These are phyloP conservation scores for Brachypalpus laphriformis DNA, from an alignment of 2,888 invertebrate genomes.

Conservation along the genomic window DNA sequence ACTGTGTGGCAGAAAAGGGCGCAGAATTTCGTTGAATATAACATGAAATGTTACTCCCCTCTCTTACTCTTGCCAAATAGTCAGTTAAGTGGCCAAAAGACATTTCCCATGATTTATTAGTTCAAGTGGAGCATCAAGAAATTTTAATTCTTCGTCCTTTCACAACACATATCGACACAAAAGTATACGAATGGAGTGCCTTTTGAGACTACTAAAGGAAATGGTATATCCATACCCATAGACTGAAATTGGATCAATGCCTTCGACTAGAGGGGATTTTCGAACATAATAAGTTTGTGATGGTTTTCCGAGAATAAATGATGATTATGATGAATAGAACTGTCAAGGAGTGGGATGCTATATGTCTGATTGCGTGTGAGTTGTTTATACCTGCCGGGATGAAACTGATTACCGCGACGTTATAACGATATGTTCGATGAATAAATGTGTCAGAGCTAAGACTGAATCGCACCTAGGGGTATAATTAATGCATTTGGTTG, in stretches of 20 bases:
- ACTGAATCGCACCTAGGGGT: background rate
- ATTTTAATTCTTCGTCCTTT: background rate
- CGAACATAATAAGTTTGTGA: background rate
- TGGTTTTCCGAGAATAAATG: background rate
- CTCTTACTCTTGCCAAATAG: background rate
- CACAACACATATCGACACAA: background rate
- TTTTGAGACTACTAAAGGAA: background rate
- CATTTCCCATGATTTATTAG: conserved; percentile 10
- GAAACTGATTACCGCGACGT: background rate
- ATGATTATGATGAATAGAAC: background rate
- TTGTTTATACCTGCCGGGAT: background rate
- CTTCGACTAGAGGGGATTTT: background rate
- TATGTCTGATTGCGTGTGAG: background rate
- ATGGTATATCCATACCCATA: background rate
- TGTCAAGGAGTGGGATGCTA: background rate
- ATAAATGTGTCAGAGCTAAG: background rate
- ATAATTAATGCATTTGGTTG: conserved; percentile 8
- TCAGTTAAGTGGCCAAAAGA: background rate
- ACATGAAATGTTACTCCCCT: background rate
- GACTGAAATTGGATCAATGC: background rate
- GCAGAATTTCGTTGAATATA: background rate
- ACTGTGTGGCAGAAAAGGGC: conserved; percentile 18
- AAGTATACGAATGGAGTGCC: background rate
- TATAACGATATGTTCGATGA: background rate
- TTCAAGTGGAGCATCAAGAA: background rate